Evolutionary conservation across 2,888 invertebrate species (phyloP), one percentile per base, ranked within the genome.

Genomic region (Phytoseiulus persimilis): DNA sequence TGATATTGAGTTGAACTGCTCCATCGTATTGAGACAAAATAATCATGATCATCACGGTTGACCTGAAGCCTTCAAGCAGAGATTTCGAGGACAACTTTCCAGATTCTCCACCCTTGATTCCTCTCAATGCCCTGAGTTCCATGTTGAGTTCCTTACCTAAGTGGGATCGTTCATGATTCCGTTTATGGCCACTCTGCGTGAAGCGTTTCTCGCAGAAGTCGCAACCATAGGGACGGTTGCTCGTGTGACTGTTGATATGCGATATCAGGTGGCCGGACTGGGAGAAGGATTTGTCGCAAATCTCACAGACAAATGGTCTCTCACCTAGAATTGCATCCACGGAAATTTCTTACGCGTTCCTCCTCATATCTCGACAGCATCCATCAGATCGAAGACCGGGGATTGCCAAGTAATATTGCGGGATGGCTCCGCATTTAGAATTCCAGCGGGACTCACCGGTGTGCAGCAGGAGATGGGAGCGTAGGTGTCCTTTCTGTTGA

Each of bases 261-360:
- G 87, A 87, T 28, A 87, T 45, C 18, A 87, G 87, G 18, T 87
- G 87, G 33, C 87, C 87, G 11, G 87, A 87, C 39, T 87, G 87
- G 39, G 33, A 23, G 87, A 87, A 87, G 5, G 87, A 33, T 87
- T 87, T 87, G 14, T 45, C 87, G 45, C 87, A 87, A 23, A 87
- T 87, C 31, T 87, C 87, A 31, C 87, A 87, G 32, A 87, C 87
- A 87, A 87, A 87, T 1, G 87, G 87, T 28, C 31, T 33, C 45
- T 87, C 87, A 9, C 87, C 87, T 87, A 39, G 65, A 65, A 65
- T 39, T 39, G 5, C 39, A 39, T 6, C 3, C 39, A 9, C 9
- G 39, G n/a, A n/a, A n/a, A n/a, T n/a, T n/a, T n/a, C n/a, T n/a
- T n/a, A n/a, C n/a, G n/a, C n/a, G n/a, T n/a, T n/a, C n/a, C n/a